Evolutionary conservation across 2,113 vertebrate species (phyloP).

Genomic region (Haliaeetus leucogaster): DNA sequence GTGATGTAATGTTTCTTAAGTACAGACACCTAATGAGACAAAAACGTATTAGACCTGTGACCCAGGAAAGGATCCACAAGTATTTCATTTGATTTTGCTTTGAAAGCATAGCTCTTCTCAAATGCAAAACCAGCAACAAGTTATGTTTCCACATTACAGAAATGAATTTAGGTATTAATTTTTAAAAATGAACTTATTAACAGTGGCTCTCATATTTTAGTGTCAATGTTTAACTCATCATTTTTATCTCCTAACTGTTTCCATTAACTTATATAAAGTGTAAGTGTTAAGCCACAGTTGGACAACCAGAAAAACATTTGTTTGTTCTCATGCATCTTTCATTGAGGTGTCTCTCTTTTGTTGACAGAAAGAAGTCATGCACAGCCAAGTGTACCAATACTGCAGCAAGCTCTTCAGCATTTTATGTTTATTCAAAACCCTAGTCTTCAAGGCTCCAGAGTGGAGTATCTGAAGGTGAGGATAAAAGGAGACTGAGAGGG

Average conservation of each 20-base stretch:
- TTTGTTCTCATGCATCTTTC: conserved; percentile 13
- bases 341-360: background rate
- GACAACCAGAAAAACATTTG: conserved; percentile 14
- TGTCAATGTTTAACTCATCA: background rate
- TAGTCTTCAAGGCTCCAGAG: background rate
- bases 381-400: background rate
- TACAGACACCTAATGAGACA: background rate
- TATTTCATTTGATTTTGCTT: background rate
- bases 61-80: background rate
- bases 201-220: background rate
- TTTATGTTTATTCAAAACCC: conserved; percentile 20
- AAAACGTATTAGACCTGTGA: background rate
- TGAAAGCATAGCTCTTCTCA: background rate
- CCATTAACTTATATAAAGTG: background rate
- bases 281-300: background rate
- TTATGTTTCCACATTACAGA: background rate
- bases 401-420: background rate
- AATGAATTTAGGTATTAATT: background rate
- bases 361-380: background rate
- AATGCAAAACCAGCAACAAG: background rate
- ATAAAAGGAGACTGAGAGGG: background rate
- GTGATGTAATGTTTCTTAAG: background rate
- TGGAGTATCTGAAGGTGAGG: background rate
- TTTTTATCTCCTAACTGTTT: background rate
- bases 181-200: background rate